phyloP scores from a whole-genome alignment of 2,888 invertebrate genomes.

The Agrenia bidenticulata region DNA sequence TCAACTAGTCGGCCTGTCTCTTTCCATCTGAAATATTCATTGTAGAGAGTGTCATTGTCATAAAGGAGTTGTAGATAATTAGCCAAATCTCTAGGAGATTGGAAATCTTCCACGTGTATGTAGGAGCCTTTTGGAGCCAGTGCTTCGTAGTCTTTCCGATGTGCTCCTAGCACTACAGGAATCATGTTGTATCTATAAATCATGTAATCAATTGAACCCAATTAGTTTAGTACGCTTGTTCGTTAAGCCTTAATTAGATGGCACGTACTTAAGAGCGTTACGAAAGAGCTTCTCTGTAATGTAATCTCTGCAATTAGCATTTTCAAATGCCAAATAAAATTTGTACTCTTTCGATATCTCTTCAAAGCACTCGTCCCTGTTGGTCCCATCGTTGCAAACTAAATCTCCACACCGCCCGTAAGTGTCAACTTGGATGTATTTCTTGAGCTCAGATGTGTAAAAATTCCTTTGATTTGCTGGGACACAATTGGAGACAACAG shows the following conservation, averaged over 20 bases:
- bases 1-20: conserved; percentile 44
- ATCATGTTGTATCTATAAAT: conserved; percentile 44
- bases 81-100: conserved; percentile 56
- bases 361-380: conserved; percentile 35
- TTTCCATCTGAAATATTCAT: conserved; percentile 65
- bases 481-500: conserved; percentile 48
- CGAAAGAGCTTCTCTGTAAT: conserved; percentile 55
- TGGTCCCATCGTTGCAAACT: conserved; percentile 67
- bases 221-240: neutral
- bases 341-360: conserved; percentile 53
- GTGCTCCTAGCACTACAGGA: conserved; percentile 49
- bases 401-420: conserved; percentile 86
- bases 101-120: conserved; percentile 47
- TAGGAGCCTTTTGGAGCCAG: conserved; percentile 48
- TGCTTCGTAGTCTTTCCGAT: conserved; percentile 49
- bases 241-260: too few species aligned
- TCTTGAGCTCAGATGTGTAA: conserved; percentile 80
- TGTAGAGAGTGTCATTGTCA: conserved; percentile 56
- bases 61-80: conserved; percentile 61
- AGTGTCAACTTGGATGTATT: conserved; percentile 85
- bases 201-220: too few species aligned
- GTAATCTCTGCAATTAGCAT: conserved; percentile 54
- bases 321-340: conserved; percentile 56
- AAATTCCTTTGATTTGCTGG: conserved; percentile 64
- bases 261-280: conserved; percentile 52